Base-by-base conservation (phyloP, 2,797 vertebrate species). In the Halcyon leucocephala region DNA sequence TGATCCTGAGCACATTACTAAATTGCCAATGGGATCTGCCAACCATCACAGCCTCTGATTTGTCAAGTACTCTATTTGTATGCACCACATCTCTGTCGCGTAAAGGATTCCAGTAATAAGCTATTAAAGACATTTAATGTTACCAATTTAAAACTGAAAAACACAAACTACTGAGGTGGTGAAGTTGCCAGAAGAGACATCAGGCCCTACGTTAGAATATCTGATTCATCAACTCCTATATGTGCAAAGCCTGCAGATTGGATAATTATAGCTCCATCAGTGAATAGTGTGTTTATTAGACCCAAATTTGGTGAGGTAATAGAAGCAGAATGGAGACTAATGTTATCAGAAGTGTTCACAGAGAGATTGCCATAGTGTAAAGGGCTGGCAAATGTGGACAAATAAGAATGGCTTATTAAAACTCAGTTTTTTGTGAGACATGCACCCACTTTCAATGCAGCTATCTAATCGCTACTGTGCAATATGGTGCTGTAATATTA, bases 111-210 rank as follows among this genome's bases (percentile, higher is more conserved):
- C 82, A 87, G 80, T 96, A 96, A 97, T 95, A 96, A 97, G 92
- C 92, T 95, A 95, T 96, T 96, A 96, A 97, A 91, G 88, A 90
- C 93, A 92, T 94, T 96, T 92, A 95, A 95, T 84, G 88, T 94
- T 96, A 95, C 86, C 93, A 91, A 95, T 96, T 96, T 96, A 89
- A 95, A 97, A 82, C 91, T 93, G 93, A 93, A 97, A 97, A 95
- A 72, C 93, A 95, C 80, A 94, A 97, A 92, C 93, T 95, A 97
- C 42, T 89, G 80, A 93, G 82, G 90, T 94, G 82, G 90, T 90
- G 66, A 94, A 95, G 93, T 87, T 97, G 94, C 88, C 95, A 97
- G 93, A 96, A 95, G 71, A 96, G 91, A 89, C 85, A 97, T 93
- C 90, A 89, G 80, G 54, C 20, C 76, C 85, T 84, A 31, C 69